These are phyloP conservation scores for Listronotus oregonensis DNA, from an alignment of 1,140 invertebrate genomes.

Conservation along the genomic window DNA sequence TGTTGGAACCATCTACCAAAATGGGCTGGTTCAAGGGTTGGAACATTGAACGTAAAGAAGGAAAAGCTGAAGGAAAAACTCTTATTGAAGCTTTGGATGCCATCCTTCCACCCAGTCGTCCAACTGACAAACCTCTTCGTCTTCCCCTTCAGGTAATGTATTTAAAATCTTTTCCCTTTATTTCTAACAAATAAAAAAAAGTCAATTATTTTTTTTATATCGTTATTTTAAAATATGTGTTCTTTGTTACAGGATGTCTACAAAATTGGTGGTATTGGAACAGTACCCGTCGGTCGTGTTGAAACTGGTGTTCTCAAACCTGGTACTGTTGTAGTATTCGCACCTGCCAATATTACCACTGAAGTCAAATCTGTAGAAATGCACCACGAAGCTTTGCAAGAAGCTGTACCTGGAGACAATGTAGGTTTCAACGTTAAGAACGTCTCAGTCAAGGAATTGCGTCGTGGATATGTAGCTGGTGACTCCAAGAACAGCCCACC, in stretches of 20 bases:
- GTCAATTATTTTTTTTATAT: not conserved
- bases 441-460: slow-evolving; percentile 91
- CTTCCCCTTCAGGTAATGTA: slow-evolving; percentile 75
- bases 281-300: slow-evolving; percentile 94
- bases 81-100: slow-evolving; percentile 88
- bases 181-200: slow-evolving; percentile 41
- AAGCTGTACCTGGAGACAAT: slow-evolving; percentile 91
- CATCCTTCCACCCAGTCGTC: slow-evolving; percentile 82
- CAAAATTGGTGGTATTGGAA: slow-evolving; percentile 99
- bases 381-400: slow-evolving; percentile 89
- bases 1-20: slow-evolving; percentile 82
- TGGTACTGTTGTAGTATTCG: slow-evolving; percentile 90
- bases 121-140: slow-evolving; percentile 88
- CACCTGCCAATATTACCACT: slow-evolving; percentile 86
- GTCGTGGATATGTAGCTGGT: slow-evolving; percentile 87
- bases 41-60: slow-evolving; percentile 83
- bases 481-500: slow-evolving; percentile 89
- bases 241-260: slow-evolving; percentile 79
- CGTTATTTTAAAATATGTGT: slow-evolving; percentile 1
- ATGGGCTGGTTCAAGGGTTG: slow-evolving; percentile 92
- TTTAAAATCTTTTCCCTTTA: slow-evolving; percentile 37
- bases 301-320: slow-evolving; percentile 96
- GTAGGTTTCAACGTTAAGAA: slow-evolving; percentile 97
- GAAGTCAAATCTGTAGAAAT: slow-evolving; percentile 97
- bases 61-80: slow-evolving; percentile 81